Evolutionary conservation across 35 echinoderm and acorn worm species (phyloP), one percentile per base, ranked within the genome.

Genomic region (Stichopus chloronotus): DNA sequence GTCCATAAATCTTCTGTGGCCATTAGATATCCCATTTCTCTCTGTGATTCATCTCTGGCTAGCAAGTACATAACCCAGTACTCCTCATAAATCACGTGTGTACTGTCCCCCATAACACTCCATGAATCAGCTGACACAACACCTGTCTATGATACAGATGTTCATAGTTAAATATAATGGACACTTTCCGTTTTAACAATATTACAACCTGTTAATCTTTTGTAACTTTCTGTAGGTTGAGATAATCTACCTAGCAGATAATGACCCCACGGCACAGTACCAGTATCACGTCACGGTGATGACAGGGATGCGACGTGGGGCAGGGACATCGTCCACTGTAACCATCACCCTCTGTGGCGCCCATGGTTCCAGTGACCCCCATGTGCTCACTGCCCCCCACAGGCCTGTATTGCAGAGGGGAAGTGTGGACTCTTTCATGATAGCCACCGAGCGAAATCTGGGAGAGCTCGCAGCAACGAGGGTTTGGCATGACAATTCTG

Each of bases 401-500:
- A 84, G 71, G 58, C 57, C 78, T 56, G 94, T 96, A 5, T 57
- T 99, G 53, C 84, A 95, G 82, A 78, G 94, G 30, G 88, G 95
- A 25, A 52, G 88, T 16, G 74, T 79, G 11, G 97, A 99, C 81
- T 99, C 97, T 25, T 99, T 99, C 59, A 59, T 99, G 57, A 69
- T 99, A 56, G 86, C 94, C 19, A 96, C 95, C 6, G 56, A 84
- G 21, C 54, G 86, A 16, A 94, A 91, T 14, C 88, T 99, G 4
- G 95, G 94, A 30, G 90, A 90, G 17, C 78, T 99, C 60, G 88
- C 87, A 11, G 76, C 91, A 22, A 17, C 96, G 4, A 95, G 97
- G 65, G 23, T 99, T 11, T 99, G 97, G 97, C 97, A 99, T 87
- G 95, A 99, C 71, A 99, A 99, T 57, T 87, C 87, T 74, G 95